A percentile compares a stretch with the other conserved stretches of the same genome.
Evolutionary conservation across 2,888 invertebrate species (phyloP).

Genomic region (Amphipoea oculea): DNA sequence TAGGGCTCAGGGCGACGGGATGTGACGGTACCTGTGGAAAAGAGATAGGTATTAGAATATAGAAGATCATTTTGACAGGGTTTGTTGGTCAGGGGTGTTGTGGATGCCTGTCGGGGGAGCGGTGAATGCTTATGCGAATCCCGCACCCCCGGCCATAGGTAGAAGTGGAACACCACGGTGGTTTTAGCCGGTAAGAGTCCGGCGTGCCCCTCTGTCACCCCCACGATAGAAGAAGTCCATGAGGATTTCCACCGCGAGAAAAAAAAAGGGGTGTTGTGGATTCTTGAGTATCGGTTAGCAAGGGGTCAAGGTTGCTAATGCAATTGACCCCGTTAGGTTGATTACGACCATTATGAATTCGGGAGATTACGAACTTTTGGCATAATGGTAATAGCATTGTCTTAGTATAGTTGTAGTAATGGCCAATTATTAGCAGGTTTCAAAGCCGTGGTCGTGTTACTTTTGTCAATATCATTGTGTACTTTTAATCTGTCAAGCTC

Average conservation of each 20-base stretch:
- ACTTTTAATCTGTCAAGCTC: neutral
- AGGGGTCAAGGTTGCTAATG: neutral
- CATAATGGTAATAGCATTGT: neutral
- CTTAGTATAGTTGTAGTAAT: too few species aligned
- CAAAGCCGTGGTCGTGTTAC: slow-evolving; percentile 1
- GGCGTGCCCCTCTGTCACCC: too few species aligned
- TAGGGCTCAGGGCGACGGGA: slow-evolving; percentile 90
- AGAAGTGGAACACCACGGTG: too few species aligned
- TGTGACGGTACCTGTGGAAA: slow-evolving; percentile 72
- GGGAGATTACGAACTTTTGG: neutral
- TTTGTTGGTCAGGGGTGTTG: neutral
- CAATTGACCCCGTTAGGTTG: neutral
- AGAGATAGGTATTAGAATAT: neutral
- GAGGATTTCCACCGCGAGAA: too few species aligned
- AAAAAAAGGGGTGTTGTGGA: neutral
- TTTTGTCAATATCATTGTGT: neutral
- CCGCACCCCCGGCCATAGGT: too few species aligned
- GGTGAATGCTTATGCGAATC: too few species aligned
- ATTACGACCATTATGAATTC: neutral
- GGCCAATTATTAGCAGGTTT: neutral
- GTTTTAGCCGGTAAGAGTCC: too few species aligned
- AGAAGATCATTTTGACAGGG: neutral
- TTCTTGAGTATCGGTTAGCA: neutral
- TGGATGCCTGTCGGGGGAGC: too few species aligned
- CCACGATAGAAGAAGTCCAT: too few species aligned